These are phyloP conservation scores for Menidia beryllina DNA, from an alignment of 2,113 vertebrate genomes.

Conservation along the genomic window DNA sequence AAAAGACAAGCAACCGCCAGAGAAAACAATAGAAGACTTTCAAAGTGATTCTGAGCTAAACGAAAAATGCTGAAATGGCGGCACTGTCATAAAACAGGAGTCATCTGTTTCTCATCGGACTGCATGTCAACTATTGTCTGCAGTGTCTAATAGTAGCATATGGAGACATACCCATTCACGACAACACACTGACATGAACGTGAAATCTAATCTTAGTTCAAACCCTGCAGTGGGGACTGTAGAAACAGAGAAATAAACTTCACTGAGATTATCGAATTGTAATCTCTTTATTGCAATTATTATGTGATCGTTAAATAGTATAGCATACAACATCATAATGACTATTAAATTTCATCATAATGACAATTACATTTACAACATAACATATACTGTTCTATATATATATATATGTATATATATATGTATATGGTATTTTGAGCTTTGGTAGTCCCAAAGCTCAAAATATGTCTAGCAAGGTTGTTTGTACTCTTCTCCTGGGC, in stretches of 20 bases:
- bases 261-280: too few species aligned
- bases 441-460: conserved; percentile 36
- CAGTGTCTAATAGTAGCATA: not conserved
- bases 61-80: conserved; percentile 27
- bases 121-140: not conserved
- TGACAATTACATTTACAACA: too few species aligned
- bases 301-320: too few species aligned
- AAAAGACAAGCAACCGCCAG: not conserved
- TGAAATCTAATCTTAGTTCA: too few species aligned
- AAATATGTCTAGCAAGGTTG: conserved; percentile 44
- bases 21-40: not conserved
- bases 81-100: conserved; percentile 25
- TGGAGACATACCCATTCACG: not conserved
- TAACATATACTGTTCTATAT: too few species aligned
- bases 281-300: too few species aligned
- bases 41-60: conserved; percentile 12
- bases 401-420: too few species aligned
- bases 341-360: too few species aligned
- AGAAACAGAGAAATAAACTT: too few species aligned
- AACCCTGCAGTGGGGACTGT: too few species aligned
- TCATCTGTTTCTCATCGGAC: conserved; percentile 31
- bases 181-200: not conserved
- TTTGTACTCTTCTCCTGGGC: not conserved
- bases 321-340: too few species aligned
- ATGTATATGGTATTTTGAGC: conserved; percentile 45